Base-by-base conservation (phyloP, 2,113 vertebrate genomes). In the Maccullochella peelii region DNA sequence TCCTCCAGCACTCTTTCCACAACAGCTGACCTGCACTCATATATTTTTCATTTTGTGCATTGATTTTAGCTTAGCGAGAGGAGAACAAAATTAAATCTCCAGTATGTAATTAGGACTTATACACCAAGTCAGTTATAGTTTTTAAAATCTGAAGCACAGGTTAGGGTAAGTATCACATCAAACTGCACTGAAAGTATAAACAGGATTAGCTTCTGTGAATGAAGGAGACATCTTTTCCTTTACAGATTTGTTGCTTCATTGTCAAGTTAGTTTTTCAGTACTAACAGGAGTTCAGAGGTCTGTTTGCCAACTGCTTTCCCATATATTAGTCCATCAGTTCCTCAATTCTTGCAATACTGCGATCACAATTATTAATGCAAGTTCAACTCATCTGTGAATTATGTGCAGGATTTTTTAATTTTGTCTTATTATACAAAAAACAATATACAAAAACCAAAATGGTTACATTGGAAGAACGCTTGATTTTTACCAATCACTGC, bases 1-100 rank as follows among this genome's bases (percentile, higher is more conserved):
- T 30, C 59, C 74, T 85, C 8, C 85, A 82, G 80, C 88, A 80
- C 82, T 88, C 55, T 91, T 2, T 30, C 12, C n/a, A 49, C 4
- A 54, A 9, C 71, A 55, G 65, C 55, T 33, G 33, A n/a, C 42
- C 12, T 52, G 14, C 42, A n/a, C 16, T 61, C 18, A 21, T 2
- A 16, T 25, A 44, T 25, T n/a, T 65, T 42, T 65, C 6, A n/a
- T 65, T 66, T 25, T 44, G 38, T 8, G 58, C 20, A 33, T 47
- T 10, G 15, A 38, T 61, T 74, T 75, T n/a, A 16, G 4, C 15
- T n/a, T 6, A 66, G 40, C 16, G 27, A n/a, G 40, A 18, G 0
- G 23, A 72, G 36, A 40, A 7, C n/a, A 58, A 61, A 36, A 49
- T 49, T 2, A 42, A 27, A 20, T 40, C 30, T 62, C 18, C 59